Evolutionary conservation across 2,888 invertebrate species (phyloP).

Genomic region (Drosophila paranaensis): DNA sequence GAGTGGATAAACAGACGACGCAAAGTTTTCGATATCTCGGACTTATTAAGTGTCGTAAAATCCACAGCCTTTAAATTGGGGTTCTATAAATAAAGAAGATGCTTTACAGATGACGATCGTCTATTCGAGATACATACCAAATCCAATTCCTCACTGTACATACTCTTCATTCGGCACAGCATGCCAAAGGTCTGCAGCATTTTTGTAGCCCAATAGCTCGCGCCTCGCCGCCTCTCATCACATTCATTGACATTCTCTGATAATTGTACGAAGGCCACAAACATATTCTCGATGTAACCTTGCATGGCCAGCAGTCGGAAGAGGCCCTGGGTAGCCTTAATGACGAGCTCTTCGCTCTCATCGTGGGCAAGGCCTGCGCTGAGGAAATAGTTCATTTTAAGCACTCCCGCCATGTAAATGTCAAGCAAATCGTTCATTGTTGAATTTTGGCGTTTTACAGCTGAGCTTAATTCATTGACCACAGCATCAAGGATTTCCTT

Average conservation of each 20-base stretch:
- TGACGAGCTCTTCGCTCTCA: slow-evolving; percentile 61
- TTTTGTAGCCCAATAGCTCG: slow-evolving; percentile 83
- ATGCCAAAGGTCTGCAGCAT: slow-evolving; percentile 78
- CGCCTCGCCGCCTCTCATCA: slow-evolving; percentile 64
- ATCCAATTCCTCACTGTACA: slow-evolving; percentile 80
- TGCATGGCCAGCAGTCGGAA: slow-evolving; percentile 80
- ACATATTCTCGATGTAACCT: slow-evolving; percentile 82
- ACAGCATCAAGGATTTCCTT: slow-evolving; percentile 49
- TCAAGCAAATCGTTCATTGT: slow-evolving; percentile 72
- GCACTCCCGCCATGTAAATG: slow-evolving; percentile 68
- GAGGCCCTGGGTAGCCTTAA: slow-evolving; percentile 73
- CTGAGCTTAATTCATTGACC: slow-evolving; percentile 52
- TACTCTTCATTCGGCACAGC: slow-evolving; percentile 80
- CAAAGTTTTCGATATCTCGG: slow-evolving; percentile 70
- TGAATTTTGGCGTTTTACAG: slow-evolving; percentile 61
- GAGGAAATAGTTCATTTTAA: slow-evolving; percentile 82
- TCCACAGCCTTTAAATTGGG: slow-evolving; percentile 60
- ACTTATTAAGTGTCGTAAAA: slow-evolving; percentile 69
- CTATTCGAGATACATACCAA: slow-evolving; percentile 57
- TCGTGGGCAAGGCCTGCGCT: slow-evolving; percentile 50
- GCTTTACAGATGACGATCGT: not conserved
- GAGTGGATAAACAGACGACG: slow-evolving; percentile 68
- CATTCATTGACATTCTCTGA: slow-evolving; percentile 73
- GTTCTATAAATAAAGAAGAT: slow-evolving; percentile 62
- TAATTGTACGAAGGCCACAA: slow-evolving; percentile 75